Percentiles rank a stretch among this genome's conserved stretches.
Evolutionary conservation across 1,140 invertebrate species (phyloP).

Genomic region (Hypothenemus hampei): DNA sequence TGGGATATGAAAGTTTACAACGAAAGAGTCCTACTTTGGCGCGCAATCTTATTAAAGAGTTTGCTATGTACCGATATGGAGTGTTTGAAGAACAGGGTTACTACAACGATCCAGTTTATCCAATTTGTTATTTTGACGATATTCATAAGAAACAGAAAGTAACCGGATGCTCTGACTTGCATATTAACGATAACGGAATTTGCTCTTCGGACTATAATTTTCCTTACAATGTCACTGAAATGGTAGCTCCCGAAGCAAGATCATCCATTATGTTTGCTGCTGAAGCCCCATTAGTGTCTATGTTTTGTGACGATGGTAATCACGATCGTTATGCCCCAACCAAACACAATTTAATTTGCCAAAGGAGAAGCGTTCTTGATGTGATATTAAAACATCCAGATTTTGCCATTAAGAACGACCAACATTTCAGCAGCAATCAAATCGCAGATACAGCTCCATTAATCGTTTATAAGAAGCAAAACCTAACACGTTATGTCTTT

Average conservation of each 20-base stretch:
- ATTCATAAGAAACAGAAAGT: slow-evolving; percentile 43
- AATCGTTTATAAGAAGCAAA: slow-evolving; percentile 49
- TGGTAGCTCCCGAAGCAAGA: slow-evolving; percentile 48
- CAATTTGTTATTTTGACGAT: slow-evolving; percentile 49
- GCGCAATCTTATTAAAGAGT: slow-evolving; percentile 54
- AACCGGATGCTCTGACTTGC: slow-evolving; percentile 50
- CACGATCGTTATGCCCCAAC: slow-evolving; percentile 60
- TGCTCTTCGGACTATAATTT: slow-evolving; percentile 34
- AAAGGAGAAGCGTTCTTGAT: slow-evolving; percentile 56
- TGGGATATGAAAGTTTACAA: slow-evolving; percentile 45
- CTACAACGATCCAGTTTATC: slow-evolving; percentile 55
- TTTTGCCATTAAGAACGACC: slow-evolving; percentile 42
- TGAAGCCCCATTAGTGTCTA: slow-evolving; percentile 47
- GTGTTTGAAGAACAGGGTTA: slow-evolving; percentile 65
- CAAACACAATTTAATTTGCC: slow-evolving; percentile 64
- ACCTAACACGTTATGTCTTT: slow-evolving; percentile 50
- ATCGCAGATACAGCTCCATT: slow-evolving; percentile 43
- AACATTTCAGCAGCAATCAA: slow-evolving; percentile 33
- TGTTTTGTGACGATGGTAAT: slow-evolving; percentile 58
- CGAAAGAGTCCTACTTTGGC: slow-evolving; percentile 39
- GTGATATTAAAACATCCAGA: slow-evolving; percentile 58
- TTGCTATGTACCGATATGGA: slow-evolving; percentile 64
- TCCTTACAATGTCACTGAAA: slow-evolving; percentile 40
- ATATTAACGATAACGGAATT: slow-evolving; percentile 48
- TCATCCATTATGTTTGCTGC: slow-evolving; percentile 55